phyloP scores from a whole-genome alignment of 2,113 vertebrate genomes.

The Castor canadensis region DNA sequence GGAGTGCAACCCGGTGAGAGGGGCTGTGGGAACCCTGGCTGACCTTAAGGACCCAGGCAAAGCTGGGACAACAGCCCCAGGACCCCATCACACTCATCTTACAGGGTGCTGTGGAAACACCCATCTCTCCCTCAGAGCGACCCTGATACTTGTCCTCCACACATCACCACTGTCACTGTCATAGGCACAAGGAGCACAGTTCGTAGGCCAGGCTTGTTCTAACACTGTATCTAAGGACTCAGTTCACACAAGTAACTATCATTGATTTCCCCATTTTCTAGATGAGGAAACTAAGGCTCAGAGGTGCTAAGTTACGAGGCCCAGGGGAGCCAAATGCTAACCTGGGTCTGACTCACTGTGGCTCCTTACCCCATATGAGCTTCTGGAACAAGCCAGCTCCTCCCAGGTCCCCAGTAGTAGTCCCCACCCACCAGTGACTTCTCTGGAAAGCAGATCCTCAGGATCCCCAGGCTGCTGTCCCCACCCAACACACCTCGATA shows the following conservation, averaged over 20 bases:
- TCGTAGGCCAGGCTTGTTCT: too few species aligned
- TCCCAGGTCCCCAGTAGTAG: fast-evolving
- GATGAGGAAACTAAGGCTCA: neutral
- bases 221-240: too few species aligned
- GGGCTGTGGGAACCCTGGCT: neutral
- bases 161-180: neutral
- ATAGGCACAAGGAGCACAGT: neutral
- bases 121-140: too few species aligned
- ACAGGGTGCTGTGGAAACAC: fast-evolving
- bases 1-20: fast-evolving
- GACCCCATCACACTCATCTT: neutral
- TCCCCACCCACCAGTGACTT: neutral
- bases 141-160: too few species aligned
- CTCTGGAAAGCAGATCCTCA: neutral
- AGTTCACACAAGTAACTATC: neutral
- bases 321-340: neutral
- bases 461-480: too few species aligned
- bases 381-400: too few species aligned
- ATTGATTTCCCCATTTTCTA: too few species aligned
- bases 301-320: too few species aligned
- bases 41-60: neutral
- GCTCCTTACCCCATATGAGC: too few species aligned
- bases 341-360: neutral
- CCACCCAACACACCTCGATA: constrained; percentile 89
- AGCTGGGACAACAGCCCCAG: neutral